Evolutionary conservation across 2,797 vertebrate genomes (phyloP).

Genomic region (Toxotes lorentzi): DNA sequence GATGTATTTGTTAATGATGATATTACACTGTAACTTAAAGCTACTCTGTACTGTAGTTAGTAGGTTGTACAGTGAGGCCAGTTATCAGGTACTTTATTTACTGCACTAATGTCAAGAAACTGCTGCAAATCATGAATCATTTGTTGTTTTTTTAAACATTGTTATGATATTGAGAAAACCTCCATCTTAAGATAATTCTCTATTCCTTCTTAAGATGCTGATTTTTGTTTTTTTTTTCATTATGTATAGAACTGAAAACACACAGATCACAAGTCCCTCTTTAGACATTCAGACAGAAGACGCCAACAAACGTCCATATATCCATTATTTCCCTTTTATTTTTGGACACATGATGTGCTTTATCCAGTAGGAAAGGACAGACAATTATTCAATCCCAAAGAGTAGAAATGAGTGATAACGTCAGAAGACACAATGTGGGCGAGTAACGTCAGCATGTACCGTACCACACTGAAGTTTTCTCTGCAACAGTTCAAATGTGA

Average conservation of each 20-base stretch:
- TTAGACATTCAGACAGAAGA: constrained; percentile 69
- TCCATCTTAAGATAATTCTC: background rate
- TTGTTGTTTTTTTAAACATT: constrained; percentile 1
- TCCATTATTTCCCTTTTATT: constrained; percentile 76
- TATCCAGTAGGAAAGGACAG: constrained; percentile 52
- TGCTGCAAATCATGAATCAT: background rate
- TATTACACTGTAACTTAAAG: background rate
- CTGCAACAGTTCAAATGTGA: constrained; percentile 40
- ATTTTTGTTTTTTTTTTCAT: background rate
- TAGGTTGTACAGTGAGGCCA: background rate
- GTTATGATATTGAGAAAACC: background rate
- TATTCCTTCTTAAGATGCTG: background rate
- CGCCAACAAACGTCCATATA: constrained; percentile 72
- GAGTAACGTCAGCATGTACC: constrained; percentile 27
- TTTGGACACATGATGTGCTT: constrained; percentile 64
- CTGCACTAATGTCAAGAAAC: background rate
- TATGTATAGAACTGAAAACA: constrained; percentile 3
- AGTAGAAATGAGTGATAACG: constrained; percentile 42
- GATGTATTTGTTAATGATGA: background rate
- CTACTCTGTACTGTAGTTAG: background rate
- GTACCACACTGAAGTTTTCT: constrained; percentile 10
- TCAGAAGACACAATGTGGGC: background rate
- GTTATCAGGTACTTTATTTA: constrained; percentile 2
- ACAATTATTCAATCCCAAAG: constrained; percentile 45
- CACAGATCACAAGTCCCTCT: background rate